Percentiles rank a stretch among this genome's conserved stretches.
These are phyloP conservation scores for Oreohelix idahoensis DNA, from an alignment of 1,140 invertebrate species.

Conservation along the genomic window DNA sequence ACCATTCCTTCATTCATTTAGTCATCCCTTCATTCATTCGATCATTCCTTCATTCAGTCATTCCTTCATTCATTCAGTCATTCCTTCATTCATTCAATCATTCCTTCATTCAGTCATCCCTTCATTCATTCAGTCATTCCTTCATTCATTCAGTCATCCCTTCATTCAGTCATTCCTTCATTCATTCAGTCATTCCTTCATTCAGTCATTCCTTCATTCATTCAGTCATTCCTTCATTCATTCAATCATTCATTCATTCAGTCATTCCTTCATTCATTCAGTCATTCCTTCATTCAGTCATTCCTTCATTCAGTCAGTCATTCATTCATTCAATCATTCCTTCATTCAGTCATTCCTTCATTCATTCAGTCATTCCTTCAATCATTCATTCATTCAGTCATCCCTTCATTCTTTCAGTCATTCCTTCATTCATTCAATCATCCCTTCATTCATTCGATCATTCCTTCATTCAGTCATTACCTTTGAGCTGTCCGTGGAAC, in stretches of 20 bases:
- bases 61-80: too few species aligned
- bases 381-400: not conserved
- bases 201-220: slow-evolving; percentile 47
- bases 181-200: slow-evolving; percentile 34
- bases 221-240: slow-evolving; percentile 47
- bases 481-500: too few species aligned
- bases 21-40: too few species aligned
- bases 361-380: not conserved
- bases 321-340: not conserved
- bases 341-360: not conserved
- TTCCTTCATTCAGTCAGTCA: slow-evolving; percentile 44
- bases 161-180: not conserved
- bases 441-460: too few species aligned
- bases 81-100: not conserved
- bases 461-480: too few species aligned
- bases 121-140: too few species aligned
- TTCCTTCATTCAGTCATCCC: not conserved
- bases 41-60: too few species aligned
- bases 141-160: too few species aligned
- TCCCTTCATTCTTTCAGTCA: too few species aligned
- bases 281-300: slow-evolving; percentile 49
- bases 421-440: too few species aligned
- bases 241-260: slow-evolving; percentile 49
- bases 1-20: too few species aligned
- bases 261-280: slow-evolving; percentile 50